Conservation (phyloP, 2,888 invertebrate species). For the Diadegma fenestrale region DNA sequence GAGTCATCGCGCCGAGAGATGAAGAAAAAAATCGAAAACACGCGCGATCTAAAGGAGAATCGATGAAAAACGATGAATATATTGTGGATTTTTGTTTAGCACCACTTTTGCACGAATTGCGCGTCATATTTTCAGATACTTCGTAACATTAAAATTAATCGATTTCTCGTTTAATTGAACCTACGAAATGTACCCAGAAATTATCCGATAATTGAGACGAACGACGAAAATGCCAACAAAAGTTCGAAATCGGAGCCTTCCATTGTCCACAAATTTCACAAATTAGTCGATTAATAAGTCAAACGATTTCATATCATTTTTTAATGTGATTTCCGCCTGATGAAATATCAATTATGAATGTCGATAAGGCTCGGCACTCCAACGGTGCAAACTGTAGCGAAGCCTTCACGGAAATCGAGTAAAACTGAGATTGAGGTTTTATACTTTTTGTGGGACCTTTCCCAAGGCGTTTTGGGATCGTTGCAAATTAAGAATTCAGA, state of each 20-base stretch:
- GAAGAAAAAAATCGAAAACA: neutral
- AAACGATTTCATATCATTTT: neutral
- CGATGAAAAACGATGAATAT: neutral
- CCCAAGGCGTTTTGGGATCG: too few relatives aligned
- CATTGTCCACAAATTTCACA: neutral
- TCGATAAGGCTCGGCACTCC: neutral
- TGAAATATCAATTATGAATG: neutral
- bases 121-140: neutral
- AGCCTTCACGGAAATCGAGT: neutral
- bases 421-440: neutral
- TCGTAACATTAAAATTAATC: neutral
- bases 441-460: neutral
- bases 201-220: too few relatives aligned
- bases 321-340: neutral
- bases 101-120: neutral
- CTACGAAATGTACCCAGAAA: too few relatives aligned
- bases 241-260: neutral
- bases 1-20: constrained; percentile 30
- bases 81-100: neutral
- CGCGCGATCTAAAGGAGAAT: neutral
- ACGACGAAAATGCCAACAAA: too few relatives aligned
- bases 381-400: neutral
- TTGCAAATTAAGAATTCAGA: too few relatives aligned
- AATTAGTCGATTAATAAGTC: neutral
- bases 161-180: neutral